These are phyloP conservation scores for Nemurella pictetii DNA, from an alignment of 2,888 invertebrate genomes.

Conservation along the genomic window DNA sequence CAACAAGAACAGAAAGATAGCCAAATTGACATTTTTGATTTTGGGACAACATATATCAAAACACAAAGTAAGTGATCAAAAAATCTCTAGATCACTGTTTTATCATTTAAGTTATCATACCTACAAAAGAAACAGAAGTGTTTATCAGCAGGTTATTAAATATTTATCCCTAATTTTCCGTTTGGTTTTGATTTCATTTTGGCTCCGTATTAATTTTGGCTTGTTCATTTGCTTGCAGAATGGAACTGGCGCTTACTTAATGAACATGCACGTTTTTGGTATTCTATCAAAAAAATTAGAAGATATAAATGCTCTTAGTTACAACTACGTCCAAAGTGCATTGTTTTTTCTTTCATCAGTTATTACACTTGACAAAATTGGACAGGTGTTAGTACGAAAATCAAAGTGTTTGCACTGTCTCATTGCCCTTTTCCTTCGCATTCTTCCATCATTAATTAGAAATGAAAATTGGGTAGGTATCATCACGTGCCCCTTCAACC, in stretches of 20 bases:
- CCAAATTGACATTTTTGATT: neutral
- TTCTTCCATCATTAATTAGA: neutral
- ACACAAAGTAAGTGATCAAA: neutral
- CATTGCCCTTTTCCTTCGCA: slow-evolving; percentile 9
- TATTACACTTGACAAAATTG: slow-evolving; percentile 19
- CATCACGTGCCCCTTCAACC: neutral
- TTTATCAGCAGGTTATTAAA: too few species aligned
- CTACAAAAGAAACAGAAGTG: too few species aligned
- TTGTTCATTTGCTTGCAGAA: neutral
- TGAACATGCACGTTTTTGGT: neutral
- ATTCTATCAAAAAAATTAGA: neutral
- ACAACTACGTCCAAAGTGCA: neutral
- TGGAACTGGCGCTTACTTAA: neutral
- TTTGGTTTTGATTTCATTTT: neutral
- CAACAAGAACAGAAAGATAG: neutral
- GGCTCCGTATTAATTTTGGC: neutral
- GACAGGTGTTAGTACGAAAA: slow-evolving; percentile 31
- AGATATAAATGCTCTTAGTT: neutral
- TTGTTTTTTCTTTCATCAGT: slow-evolving; percentile 26
- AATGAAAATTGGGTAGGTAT: slow-evolving; percentile 9
- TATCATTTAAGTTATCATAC: too few species aligned
- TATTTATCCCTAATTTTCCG: neutral
- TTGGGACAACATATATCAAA: neutral
- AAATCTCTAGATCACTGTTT: too few species aligned
- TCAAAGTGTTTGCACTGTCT: slow-evolving; percentile 29